Conservation (phyloP, 2,113 vertebrate genomes). For the Tylochromis polylepis region DNA sequence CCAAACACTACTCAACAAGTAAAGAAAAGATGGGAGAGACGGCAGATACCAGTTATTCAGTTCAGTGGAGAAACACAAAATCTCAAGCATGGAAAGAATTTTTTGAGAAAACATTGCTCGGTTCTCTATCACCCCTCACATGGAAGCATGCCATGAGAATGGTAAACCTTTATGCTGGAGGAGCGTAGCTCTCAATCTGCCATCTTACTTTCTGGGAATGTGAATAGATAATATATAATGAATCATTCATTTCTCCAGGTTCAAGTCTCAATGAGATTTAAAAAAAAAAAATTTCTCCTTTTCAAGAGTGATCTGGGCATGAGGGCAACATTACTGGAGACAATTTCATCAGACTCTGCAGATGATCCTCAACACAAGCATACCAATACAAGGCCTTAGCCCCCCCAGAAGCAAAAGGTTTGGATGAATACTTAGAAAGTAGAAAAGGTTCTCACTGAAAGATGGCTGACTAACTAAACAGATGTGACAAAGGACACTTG, state of each 20-base stretch:
- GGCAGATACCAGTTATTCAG: not conserved
- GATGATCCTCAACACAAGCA: not conserved
- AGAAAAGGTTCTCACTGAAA: not conserved
- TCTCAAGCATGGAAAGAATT: not conserved
- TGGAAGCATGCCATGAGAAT: not conserved
- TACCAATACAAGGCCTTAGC: not conserved
- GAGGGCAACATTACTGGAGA: not conserved
- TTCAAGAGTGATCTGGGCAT: not conserved
- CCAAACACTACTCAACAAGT: not conserved
- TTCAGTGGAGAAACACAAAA: not conserved
- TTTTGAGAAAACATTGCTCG: not conserved
- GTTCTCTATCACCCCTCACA: not conserved
- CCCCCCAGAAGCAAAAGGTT: not conserved
- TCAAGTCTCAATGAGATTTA: not conserved
- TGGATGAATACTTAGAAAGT: not conserved
- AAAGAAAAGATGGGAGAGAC: not conserved
- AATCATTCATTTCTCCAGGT: not conserved
- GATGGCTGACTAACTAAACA: not conserved
- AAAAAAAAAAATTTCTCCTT: not conserved
- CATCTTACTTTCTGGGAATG: not conserved
- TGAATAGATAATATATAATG: not conserved
- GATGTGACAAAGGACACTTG: not conserved
- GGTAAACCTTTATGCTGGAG: not conserved
- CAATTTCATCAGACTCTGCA: accelerated
- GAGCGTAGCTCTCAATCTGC: not conserved